A percentile compares a stretch with the other conserved stretches of the same genome.
Conservation (phyloP, 2,113 vertebrate genomes). For the Hippocampus zosterae region DNA sequence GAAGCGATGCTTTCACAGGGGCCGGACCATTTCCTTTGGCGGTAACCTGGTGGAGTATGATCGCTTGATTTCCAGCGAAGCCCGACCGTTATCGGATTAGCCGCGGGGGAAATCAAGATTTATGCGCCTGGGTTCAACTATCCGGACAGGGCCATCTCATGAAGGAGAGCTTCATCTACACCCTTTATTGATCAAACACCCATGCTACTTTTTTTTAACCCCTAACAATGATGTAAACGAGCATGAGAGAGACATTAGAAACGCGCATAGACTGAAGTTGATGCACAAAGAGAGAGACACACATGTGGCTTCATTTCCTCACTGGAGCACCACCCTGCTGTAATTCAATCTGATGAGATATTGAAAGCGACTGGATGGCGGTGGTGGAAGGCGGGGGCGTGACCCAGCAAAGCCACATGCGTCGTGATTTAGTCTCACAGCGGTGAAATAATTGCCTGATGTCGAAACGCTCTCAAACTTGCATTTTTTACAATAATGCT, state of each 20-base stretch:
- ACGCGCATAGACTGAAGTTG: neutral
- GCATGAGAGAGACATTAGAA: neutral
- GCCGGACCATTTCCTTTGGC: slow-evolving; percentile 24
- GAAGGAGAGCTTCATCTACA: slow-evolving; percentile 34
- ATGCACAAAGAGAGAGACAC: neutral
- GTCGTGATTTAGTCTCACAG: slow-evolving; percentile 31
- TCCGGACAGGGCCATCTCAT: slow-evolving; percentile 9
- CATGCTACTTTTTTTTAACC: neutral
- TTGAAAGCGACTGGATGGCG: slow-evolving; percentile 22
- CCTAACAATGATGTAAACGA: neutral
- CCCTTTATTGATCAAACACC: slow-evolving; percentile 6
- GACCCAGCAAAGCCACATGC: slow-evolving; percentile 25
- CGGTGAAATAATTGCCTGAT: slow-evolving; percentile 20
- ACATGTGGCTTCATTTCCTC: slow-evolving; percentile 44
- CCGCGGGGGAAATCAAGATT: slow-evolving; percentile 46
- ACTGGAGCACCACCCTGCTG: slow-evolving; percentile 31
- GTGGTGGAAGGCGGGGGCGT: neutral
- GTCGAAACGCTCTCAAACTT: slow-evolving; percentile 15
- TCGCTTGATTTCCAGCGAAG: slow-evolving; percentile 41
- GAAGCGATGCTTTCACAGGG: neutral
- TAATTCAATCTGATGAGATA: slow-evolving; percentile 58
- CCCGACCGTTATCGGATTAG: slow-evolving; percentile 53
- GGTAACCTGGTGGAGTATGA: slow-evolving; percentile 37
- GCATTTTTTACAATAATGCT: neutral
- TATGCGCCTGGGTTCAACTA: slow-evolving; percentile 33